phyloP scores from a whole-genome alignment of 64 coral and sea anemone species.

The Porites lutea region DNA sequence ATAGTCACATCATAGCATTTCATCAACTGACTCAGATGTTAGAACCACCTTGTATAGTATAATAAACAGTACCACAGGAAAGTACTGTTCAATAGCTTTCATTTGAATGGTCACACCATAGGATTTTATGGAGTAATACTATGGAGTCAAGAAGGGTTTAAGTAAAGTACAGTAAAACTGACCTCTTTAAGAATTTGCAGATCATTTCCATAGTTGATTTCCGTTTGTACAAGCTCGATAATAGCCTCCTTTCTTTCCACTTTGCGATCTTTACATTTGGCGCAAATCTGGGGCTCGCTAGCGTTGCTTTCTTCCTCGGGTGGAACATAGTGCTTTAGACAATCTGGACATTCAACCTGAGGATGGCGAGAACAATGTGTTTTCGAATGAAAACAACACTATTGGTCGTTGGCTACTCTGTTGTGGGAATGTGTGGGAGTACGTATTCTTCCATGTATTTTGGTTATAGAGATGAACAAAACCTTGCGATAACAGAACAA shows the following conservation, averaged over 20 bases:
- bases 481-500: too few relatives aligned
- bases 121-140: too few relatives aligned
- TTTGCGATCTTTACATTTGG: slow-evolving; percentile 77
- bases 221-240: slow-evolving; percentile 95
- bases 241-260: slow-evolving; percentile 97
- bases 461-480: too few relatives aligned
- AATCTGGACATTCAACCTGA: slow-evolving; percentile 90
- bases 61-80: too few relatives aligned
- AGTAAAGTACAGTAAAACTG: background rate
- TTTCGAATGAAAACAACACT: background rate
- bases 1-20: too few relatives aligned
- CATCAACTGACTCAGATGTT: too few relatives aligned
- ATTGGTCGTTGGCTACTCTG: background rate
- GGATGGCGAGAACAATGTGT: background rate
- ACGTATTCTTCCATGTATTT: too few relatives aligned
- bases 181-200: slow-evolving; percentile 96
- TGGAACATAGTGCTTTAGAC: slow-evolving; percentile 78
- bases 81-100: too few relatives aligned
- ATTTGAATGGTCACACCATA: too few relatives aligned
- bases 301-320: background rate
- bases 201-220: slow-evolving; percentile 96
- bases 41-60: too few relatives aligned
- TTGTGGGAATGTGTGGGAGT: too few relatives aligned
- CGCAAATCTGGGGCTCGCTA: slow-evolving; percentile 69
- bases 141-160: too few relatives aligned